Evolutionary conservation across 2,113 vertebrate genomes (phyloP).

Genomic region (Saguinus midas): DNA sequence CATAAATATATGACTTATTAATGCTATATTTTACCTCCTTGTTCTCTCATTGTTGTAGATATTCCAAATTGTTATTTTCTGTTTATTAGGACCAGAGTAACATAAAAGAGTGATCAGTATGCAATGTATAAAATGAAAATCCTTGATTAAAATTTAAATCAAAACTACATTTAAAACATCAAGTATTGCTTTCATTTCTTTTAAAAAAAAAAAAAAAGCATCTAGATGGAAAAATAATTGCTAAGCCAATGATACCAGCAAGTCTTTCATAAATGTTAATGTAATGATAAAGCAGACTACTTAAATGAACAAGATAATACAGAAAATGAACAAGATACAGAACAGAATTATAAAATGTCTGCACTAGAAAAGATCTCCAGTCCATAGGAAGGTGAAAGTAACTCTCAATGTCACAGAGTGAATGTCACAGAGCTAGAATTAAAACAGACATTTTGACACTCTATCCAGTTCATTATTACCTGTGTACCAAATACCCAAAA

Average conservation of each 20-base stretch:
- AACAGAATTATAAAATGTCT: not conserved
- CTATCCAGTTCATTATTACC: not conserved
- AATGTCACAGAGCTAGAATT: not conserved
- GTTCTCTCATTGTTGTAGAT: not conserved
- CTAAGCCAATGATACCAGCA: not conserved
- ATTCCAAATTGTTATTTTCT: not conserved
- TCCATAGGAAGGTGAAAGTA: not conserved
- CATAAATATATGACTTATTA: not conserved
- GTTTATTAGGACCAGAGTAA: not conserved
- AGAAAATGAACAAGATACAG: not conserved
- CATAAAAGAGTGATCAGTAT: not conserved
- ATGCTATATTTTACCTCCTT: not conserved
- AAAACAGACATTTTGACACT: not conserved
- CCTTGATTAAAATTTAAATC: constrained; percentile 20
- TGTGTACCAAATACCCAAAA: not conserved
- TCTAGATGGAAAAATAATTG: not conserved
- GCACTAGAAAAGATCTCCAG: not conserved
- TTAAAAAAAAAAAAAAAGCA: not conserved
- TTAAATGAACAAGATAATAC: not conserved
- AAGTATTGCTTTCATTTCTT: not conserved
- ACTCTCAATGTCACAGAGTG: not conserved
- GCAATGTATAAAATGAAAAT: constrained; percentile 12
- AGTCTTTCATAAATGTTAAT: not conserved
- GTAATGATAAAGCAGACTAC: not conserved
- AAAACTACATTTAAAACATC: not conserved